Evolutionary conservation across 2,113 vertebrate genomes (phyloP), one percentile per base, ranked within the genome.

Genomic region (Thinocorus orbignyianus): DNA sequence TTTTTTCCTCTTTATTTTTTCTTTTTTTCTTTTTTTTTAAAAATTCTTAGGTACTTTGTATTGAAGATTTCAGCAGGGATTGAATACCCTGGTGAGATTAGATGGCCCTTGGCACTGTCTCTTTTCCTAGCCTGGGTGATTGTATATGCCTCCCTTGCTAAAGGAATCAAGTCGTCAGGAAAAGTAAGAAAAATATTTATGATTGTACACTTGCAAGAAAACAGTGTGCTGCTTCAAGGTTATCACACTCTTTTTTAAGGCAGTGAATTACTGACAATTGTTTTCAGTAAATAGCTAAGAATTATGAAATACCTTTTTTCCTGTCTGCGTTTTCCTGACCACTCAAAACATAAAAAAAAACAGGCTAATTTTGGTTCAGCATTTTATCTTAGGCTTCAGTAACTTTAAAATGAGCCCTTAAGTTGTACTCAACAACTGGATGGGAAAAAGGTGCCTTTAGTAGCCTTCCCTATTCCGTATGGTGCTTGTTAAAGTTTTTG

Each of bases 101-200:
- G 99, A 93, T 99, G 99, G 99, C 98, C 99, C 39, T 97, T 99
- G 79, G 99, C 98, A 17, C 98, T 99, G 2, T 99, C 99, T 81
- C 98, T 99, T 77, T 98, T 99, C 81, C 93, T 99, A 95, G 99
- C 99, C 70, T 99, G 99, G 99, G 81, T 99, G 62, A 99, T 99
- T 64, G 99, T 99, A 46, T 99, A 99, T 15, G 98, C 98, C 4
- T 99, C 99, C 52, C 97, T 99, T 90, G 99, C 99, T 60, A 99
- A 99, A 98, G 99, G 99, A 96, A 99, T 99, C 98, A 99, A 99
- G 98, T 99, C 99, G 74, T 99, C 99, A 44, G 99, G 99, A 95
- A 99, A 99, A 98, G 99, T 99, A 98, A 98, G 98, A 74, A 24
- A 28, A 79, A 16, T 23, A 17, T 87, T 92, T 76, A 18, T 33